Evolutionary conservation across 2,888 invertebrate species (phyloP).

Genomic region (Antheraea assamensis): DNA sequence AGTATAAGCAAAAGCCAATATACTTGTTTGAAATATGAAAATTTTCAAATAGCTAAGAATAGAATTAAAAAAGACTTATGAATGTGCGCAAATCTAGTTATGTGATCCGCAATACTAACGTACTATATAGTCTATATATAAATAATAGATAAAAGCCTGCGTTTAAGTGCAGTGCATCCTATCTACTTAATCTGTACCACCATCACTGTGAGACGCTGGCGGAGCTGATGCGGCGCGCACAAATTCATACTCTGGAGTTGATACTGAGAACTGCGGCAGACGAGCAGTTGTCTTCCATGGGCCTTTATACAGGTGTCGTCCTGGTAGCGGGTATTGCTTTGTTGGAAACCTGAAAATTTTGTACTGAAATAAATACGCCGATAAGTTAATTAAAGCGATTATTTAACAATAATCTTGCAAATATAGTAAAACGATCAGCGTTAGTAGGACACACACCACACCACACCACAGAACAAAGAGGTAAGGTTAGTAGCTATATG

Average conservation of each 20-base stretch:
- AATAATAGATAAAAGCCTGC: neutral
- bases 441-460: too few species aligned
- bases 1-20: neutral
- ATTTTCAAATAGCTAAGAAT: neutral
- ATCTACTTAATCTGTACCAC: slow-evolving; percentile 68
- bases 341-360: slow-evolving; percentile 57
- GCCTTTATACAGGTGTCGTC: slow-evolving; percentile 47
- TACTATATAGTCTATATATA: neutral
- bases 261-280: slow-evolving; percentile 42
- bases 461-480: too few species aligned
- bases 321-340: slow-evolving; percentile 55
- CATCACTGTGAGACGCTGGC: slow-evolving; percentile 53
- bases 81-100: slow-evolving; percentile 1
- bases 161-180: slow-evolving; percentile 51
- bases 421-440: too few species aligned
- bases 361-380: neutral
- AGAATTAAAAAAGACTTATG: neutral
- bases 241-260: slow-evolving; percentile 62
- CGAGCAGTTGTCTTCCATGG: slow-evolving; percentile 64
- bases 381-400: too few species aligned
- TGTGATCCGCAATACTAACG: neutral
- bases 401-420: too few species aligned
- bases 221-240: slow-evolving; percentile 58
- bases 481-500: too few species aligned
- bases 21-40: neutral